These are phyloP conservation scores for Ascidia mentula DNA, from an alignment of 23 tunicate species.

Conservation along the genomic window DNA sequence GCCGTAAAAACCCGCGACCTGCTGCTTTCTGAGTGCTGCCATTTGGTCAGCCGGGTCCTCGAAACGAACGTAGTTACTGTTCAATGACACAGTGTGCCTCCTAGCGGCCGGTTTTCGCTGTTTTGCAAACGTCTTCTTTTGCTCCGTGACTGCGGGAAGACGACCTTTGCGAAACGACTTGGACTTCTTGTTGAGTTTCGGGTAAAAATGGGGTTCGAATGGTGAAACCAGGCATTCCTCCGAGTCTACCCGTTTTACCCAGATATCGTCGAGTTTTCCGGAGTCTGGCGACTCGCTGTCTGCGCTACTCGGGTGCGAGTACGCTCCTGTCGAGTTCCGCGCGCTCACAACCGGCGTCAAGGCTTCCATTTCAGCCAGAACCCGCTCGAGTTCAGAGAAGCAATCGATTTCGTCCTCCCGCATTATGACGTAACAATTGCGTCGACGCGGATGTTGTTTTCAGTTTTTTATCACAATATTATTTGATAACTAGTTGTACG, in stretches of 20 bases:
- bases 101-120: conserved; percentile 1
- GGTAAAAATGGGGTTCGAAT: neutral
- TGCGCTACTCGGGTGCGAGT: neutral
- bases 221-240: conserved; percentile 6
- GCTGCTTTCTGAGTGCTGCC: conserved; percentile 33
- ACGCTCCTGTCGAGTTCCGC: neutral
- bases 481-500: no score
- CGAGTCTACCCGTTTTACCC: conserved; percentile 31
- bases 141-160: neutral
- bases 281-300: neutral
- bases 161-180: conserved; percentile 2
- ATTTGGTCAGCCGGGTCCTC: conserved; percentile 52
- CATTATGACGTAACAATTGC: conserved; percentile 8
- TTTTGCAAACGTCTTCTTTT: neutral
- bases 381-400: conserved; percentile 47
- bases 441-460: neutral
- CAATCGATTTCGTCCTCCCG: conserved; percentile 32
- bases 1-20: conserved; percentile 57
- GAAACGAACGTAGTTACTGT: conserved; percentile 39
- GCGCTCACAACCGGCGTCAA: conserved; percentile 19
- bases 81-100: conserved; percentile 33
- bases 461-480: neutral
- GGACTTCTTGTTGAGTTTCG: neutral
- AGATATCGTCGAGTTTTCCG: conserved; percentile 22
- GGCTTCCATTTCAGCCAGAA: conserved; percentile 66